Base-by-base conservation (phyloP, 2,888 invertebrate species). In the Blastobasis adustella region DNA sequence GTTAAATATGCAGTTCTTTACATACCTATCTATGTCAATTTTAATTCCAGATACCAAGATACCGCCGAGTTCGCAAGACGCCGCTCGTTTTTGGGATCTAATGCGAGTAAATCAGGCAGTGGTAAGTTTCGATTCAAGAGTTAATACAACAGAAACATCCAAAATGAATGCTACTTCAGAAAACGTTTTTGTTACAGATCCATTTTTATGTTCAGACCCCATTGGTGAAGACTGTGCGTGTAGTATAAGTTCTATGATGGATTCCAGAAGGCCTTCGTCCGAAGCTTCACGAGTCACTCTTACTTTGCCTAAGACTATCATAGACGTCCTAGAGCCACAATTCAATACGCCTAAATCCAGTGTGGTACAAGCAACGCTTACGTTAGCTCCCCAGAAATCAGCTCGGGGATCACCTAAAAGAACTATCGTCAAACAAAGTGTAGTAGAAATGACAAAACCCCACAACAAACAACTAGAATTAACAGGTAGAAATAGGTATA, bases 61-160 rank as follows among this genome's bases (percentile, higher is more conserved):
- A 91, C 92, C 0, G 91, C 91, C 8, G 94, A 94, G 68, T 93
- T 93, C 76, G 92, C 92, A 36, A 89, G 94, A 55, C 87, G 94
- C 48, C 90, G 94, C 10, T 91, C 90, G 23, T 90, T 92, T 62
- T 74, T 89, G 50, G 82, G 77, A 69, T 80, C 89, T 6, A 79
- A 71, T 59, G 79, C 84, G 9, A 85, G 81, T 59, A 90, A 90
- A 80, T 86, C 90, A 61, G 94, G 93, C 58, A 93, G 93, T 65
- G 93, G 92, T 91, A 69, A 76, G 82, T 69, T 36, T n/a, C 1
- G 4, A 9, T 44, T 8, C 10, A 4, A 8, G 8, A 41, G 7
- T 9, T 41, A 41, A 41, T 41, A 7, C 9, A 8, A 41, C 41
- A 23, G 23, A 23, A 23, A 23, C 23, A 23, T 23, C 23, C 3